Base-by-base conservation (phyloP, 2,888 invertebrate species). In the Muschampia plurimacula region DNA sequence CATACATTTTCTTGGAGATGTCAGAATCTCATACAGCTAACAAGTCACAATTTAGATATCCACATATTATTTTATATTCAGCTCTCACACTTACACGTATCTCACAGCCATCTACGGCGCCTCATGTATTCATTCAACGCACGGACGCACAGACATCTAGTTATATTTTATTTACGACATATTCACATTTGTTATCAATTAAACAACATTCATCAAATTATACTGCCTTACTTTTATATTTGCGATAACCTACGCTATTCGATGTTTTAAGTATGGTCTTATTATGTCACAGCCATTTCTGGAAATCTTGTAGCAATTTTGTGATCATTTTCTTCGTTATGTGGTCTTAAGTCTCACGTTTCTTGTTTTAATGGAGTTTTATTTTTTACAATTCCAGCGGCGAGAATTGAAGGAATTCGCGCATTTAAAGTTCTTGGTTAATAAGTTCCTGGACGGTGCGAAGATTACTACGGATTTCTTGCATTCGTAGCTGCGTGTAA, bases 81-180 rank as follows among this genome's bases (percentile, higher is more conserved):
- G 63, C 63, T 63, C 72, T 72, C 72, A 72, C 72, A 72, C 72
- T 67, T 36, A 62, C 72, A 63, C 55, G 67, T 39, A 63, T 67
- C 72, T 55, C 52, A 13, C 6, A 55, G 63, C 72, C 72, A 72
- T 72, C 67, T 67, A 67, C 46, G 72, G 72, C 44, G 55, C 55
- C 67, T 63, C 67, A 72, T 72, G 72, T 72, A 67, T 72, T 62
- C 67, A 67, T 72, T 67, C 72, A 72, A 57, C 72, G 63, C 72
- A 67, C 72, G 72, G 55, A 71, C 62, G 39, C 52, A 67, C 63
- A n/a, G 72, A 72, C 72, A 64, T 12, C 63, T 63, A 67, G 70
- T 70, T 63, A 72, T 72, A 72, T 67, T 67, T 72, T 63, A 67
- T 72, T 72, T 62, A 72, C 72, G 63, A 67, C 57, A 32, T 57